Base-by-base conservation (phyloP, 1,140 invertebrate species). In the Bombus waltoni region DNA sequence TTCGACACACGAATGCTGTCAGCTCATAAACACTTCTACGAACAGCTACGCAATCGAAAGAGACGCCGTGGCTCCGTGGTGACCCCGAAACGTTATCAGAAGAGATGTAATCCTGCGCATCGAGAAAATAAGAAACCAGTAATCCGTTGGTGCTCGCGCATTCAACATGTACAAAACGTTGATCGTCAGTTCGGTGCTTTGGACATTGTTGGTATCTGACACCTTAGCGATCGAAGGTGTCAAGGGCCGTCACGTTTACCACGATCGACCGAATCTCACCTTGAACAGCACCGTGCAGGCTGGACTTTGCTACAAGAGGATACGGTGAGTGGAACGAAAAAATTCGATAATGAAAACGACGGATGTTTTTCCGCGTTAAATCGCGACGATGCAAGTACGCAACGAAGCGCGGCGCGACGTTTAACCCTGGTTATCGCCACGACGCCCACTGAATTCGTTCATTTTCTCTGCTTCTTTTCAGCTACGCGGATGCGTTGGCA, bases 271-370 rank as follows among this genome's bases (percentile, higher is more conserved):
- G 18, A 74, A 62, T 0, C 15, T 25, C 11, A 65, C 65, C 18
- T 32, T n/a, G 25, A 90, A 88, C 35, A 81, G 62, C 65, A 82
- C 91, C 2, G 88, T 85, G 18, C 91, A 92, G 81, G 91, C 90
- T 84, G 93, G 93, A 47, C 91, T 93, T 53, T 95, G 94, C 85
- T 93, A 94, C 78, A 95, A 93, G 81, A 92, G 91, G 76, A 89
- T 95, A 70, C 92, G 92, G 94, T 95, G 87, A 94, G 94, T 93
- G 42, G 32, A 53, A 40, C 18, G 44, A 28, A 6, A 32, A 32
- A n/a, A 32, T n/a, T 32, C 42, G 28, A 77, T 18, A 40, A 59
- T 5, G 22, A 13, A 62, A 25, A 25, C 38, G 8, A 35, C 35
- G 68, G 4, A 53, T 53, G 47, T 22, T 8, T 22, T 22, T 22